Evolutionary conservation across 2,797 vertebrate species (phyloP).

Genomic region (Capromys pilorides): DNA sequence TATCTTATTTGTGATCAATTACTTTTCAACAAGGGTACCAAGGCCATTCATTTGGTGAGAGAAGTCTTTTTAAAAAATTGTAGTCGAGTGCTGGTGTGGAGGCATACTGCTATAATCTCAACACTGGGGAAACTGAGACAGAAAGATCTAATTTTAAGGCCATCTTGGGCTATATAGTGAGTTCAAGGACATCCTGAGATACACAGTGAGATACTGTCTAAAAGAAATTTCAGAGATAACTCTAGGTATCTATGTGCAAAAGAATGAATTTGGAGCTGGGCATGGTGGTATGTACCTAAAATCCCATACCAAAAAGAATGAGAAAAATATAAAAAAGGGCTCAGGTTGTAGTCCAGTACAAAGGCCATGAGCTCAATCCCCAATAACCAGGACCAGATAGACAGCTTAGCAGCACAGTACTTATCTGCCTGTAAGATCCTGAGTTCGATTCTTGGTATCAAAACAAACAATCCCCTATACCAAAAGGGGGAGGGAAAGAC

Average conservation of each 20-base stretch:
- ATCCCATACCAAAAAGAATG: background rate
- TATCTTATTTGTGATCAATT: background rate
- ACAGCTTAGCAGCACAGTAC: too few species aligned
- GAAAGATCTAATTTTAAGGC: background rate
- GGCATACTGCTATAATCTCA: background rate
- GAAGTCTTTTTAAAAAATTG: background rate
- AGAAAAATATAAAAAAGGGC: background rate
- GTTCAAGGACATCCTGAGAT: background rate
- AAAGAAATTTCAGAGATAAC: background rate
- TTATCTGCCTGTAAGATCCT: too few species aligned
- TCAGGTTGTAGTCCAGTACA: background rate
- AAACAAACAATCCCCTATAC: background rate
- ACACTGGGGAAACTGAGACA: background rate
- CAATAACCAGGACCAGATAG: background rate
- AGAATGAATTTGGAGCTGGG: background rate
- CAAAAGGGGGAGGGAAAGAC: background rate
- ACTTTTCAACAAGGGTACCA: background rate
- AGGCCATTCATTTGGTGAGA: background rate
- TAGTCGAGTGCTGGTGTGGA: background rate
- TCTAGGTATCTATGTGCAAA: background rate
- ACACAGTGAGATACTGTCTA: background rate
- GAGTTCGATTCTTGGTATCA: too few species aligned
- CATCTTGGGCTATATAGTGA: background rate
- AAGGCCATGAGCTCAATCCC: background rate
- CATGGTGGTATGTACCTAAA: background rate